These are phyloP conservation scores for Pterostichus madidus DNA, from an alignment of 2,888 invertebrate genomes.

Conservation along the genomic window DNA sequence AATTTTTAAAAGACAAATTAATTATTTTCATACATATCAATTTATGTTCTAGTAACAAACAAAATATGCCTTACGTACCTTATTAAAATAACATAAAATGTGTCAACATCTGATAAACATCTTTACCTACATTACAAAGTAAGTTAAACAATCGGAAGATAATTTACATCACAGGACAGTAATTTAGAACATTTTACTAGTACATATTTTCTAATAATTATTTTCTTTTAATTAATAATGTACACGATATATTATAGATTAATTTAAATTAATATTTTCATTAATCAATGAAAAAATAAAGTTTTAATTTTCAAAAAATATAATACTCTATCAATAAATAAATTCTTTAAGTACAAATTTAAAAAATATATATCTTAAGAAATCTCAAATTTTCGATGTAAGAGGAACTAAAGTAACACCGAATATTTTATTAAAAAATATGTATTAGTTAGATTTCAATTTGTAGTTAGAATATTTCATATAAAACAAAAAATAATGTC, in stretches of 20 bases:
- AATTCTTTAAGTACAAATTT: slow-evolving; percentile 53
- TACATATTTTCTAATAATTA: slow-evolving; percentile 64
- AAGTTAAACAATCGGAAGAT: slow-evolving; percentile 60
- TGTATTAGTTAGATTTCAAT: slow-evolving; percentile 53
- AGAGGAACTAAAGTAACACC: background rate
- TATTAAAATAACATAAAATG: slow-evolving; percentile 42
- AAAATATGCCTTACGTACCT: slow-evolving; percentile 50
- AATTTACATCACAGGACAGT: slow-evolving; percentile 64
- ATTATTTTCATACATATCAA: slow-evolving; percentile 10
- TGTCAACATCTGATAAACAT: slow-evolving; percentile 56
- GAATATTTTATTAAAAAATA: slow-evolving; percentile 61
- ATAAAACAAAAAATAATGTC: slow-evolving; percentile 45
- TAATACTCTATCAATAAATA: background rate
- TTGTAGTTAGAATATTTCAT: slow-evolving; percentile 47
- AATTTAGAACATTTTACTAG: slow-evolving; percentile 62
- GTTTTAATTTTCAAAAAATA: too few relatives aligned
- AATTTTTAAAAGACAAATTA: background rate
- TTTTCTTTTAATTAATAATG: background rate
- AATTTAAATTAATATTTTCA: slow-evolving; percentile 26
- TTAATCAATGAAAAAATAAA: slow-evolving; percentile 23
- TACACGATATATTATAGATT: background rate
- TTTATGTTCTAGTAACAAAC: slow-evolving; percentile 62
- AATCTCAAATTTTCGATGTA: slow-evolving; percentile 2
- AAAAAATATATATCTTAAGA: background rate
- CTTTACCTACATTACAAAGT: slow-evolving; percentile 48